Evolutionary conservation across 2,797 vertebrate genomes (phyloP).

Genomic region (Acrossocheilus fasciatus): DNA sequence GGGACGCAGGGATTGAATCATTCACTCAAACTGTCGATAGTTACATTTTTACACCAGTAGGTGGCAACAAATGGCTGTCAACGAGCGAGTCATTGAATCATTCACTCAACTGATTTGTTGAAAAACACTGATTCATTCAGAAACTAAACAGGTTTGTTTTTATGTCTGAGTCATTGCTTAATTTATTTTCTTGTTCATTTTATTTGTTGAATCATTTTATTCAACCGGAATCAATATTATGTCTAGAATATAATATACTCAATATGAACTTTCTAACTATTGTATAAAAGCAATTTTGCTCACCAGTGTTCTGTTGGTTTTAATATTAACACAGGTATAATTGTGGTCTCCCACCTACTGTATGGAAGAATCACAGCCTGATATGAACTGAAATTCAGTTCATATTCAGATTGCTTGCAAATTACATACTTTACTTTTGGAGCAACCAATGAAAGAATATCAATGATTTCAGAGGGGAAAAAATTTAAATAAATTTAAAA

Average conservation of each 20-base stretch:
- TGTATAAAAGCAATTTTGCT: neutral
- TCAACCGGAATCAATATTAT: neutral
- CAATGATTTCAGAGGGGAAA: too few relatives aligned
- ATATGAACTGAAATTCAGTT: too few relatives aligned
- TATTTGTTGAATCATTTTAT: too few relatives aligned
- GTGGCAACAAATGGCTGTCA: neutral
- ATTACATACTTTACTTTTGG: too few relatives aligned
- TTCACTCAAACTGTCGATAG: neutral
- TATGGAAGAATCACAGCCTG: neutral
- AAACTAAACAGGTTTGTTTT: too few relatives aligned
- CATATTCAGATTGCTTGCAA: too few relatives aligned
- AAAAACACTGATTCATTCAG: too few relatives aligned
- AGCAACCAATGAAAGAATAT: too few relatives aligned
- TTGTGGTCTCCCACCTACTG: neutral
- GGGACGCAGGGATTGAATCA: neutral
- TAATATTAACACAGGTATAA: too few relatives aligned
- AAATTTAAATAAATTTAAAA: too few relatives aligned
- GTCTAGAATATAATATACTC: neutral
- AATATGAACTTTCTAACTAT: neutral
- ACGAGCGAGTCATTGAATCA: neutral
- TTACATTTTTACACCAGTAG: neutral
- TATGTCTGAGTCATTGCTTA: too few relatives aligned
- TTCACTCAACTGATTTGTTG: neutral
- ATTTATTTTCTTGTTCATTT: too few relatives aligned
- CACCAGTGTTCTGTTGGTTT: neutral